A percentile compares a stretch with the other conserved stretches of the same genome.
Conservation (phyloP, 2,113 vertebrate species). For the Lepus americanus region DNA sequence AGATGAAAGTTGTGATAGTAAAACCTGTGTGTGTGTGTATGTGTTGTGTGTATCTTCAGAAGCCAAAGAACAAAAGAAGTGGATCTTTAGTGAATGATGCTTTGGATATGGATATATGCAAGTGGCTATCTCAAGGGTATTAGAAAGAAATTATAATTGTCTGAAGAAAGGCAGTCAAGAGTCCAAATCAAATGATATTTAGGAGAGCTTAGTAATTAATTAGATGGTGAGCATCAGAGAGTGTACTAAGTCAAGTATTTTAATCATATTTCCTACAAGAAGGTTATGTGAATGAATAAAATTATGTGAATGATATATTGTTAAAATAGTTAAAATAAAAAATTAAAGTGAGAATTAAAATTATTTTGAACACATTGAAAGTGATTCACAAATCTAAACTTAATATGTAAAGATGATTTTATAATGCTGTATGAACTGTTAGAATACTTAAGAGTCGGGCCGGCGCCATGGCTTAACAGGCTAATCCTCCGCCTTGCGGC, state of each 20-base stretch:
- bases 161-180: background rate
- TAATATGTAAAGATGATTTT: background rate
- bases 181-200: background rate
- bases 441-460: background rate
- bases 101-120: background rate
- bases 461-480: too few relatives aligned
- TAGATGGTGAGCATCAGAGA: background rate
- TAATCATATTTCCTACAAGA: background rate
- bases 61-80: background rate
- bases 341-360: background rate
- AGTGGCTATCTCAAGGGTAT: background rate
- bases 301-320: background rate
- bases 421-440: background rate
- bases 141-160: background rate
- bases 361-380: background rate
- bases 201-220: background rate
- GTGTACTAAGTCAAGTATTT: background rate
- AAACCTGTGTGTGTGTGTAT: background rate
- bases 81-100: background rate
- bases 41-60: background rate
- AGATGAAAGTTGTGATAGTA: background rate
- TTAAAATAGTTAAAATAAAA: background rate
- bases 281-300: background rate
- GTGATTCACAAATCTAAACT: background rate
- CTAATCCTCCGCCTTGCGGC: too few relatives aligned